Percentiles rank a stretch among this genome's conserved stretches.
phyloP scores from a whole-genome alignment of 2,888 invertebrate species.

The Geophilus truncorum region DNA sequence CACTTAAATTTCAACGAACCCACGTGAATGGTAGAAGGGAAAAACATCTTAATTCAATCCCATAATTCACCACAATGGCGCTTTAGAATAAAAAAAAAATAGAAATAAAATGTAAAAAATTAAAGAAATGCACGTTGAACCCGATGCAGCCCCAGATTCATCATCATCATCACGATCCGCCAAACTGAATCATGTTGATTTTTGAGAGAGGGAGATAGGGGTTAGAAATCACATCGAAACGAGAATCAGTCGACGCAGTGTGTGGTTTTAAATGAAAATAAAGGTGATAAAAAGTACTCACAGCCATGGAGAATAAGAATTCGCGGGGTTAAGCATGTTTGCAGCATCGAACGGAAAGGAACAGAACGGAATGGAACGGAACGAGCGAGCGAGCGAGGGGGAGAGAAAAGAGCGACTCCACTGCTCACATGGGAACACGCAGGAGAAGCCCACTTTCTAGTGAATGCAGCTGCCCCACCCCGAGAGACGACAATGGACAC shows the following conservation, averaged over 20 bases:
- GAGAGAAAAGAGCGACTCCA: constrained; percentile 8
- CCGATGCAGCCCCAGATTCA: neutral
- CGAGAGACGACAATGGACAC: neutral
- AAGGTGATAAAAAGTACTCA: neutral
- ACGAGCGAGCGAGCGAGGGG: too few relatives aligned
- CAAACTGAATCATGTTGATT: too few relatives aligned
- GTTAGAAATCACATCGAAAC: too few relatives aligned
- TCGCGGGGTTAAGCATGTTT: constrained; percentile 6
- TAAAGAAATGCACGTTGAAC: too few relatives aligned
- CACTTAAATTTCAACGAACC: neutral
- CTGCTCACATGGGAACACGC: constrained; percentile 7
- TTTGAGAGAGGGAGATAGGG: too few relatives aligned
- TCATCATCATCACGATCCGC: too few relatives aligned
- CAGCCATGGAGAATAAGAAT: neutral
- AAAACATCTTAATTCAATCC: neutral
- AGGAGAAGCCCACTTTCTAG: neutral
- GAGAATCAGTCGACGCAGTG: too few relatives aligned
- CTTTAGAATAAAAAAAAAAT: neutral
- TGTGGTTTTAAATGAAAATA: neutral
- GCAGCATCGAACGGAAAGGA: neutral
- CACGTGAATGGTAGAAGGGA: neutral
- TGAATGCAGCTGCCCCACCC: neutral
- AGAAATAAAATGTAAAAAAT: too few relatives aligned
- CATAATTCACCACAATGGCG: neutral
- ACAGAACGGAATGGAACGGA: neutral